These are phyloP conservation scores for Cassiopea xamachana DNA, from an alignment of 30 jellyfish, hydroid and myxozoan genomes.

Conservation along the genomic window DNA sequence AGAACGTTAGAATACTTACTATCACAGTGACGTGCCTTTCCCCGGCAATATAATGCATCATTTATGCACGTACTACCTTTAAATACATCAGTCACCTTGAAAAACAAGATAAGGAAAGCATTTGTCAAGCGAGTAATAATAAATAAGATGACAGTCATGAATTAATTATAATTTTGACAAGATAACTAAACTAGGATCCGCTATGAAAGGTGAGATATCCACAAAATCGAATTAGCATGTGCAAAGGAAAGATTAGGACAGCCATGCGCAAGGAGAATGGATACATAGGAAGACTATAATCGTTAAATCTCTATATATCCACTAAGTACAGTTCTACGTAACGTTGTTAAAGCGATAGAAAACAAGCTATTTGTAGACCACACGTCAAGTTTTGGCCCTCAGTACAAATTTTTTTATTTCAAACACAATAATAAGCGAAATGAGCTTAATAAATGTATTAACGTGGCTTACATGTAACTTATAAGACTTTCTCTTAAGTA, in stretches of 20 bases:
- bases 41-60: neutral
- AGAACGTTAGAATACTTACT: too few relatives aligned
- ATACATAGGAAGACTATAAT: slow-evolving; percentile 16
- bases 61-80: slow-evolving; percentile 10
- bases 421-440: neutral
- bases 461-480: neutral
- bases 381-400: slow-evolving; percentile 32
- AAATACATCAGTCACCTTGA: slow-evolving; percentile 1
- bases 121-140: slow-evolving; percentile 9
- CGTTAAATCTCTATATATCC: slow-evolving; percentile 31
- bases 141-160: slow-evolving; percentile 20
- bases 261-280: slow-evolving; percentile 25
- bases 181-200: slow-evolving; percentile 12
- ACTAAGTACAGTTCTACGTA: neutral
- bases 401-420: neutral
- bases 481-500: neutral
- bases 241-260: slow-evolving; percentile 44
- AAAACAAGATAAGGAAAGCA: slow-evolving; percentile 1
- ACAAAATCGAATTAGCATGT: slow-evolving; percentile 41
- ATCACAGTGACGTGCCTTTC: too few relatives aligned
- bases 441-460: slow-evolving; percentile 10
- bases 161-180: slow-evolving; percentile 28
- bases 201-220: slow-evolving; percentile 21
- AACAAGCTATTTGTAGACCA: slow-evolving; percentile 17
- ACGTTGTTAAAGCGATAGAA: neutral